These are phyloP conservation scores for Columba livia DNA, from an alignment of 2,113 vertebrate genomes.

Conservation along the genomic window DNA sequence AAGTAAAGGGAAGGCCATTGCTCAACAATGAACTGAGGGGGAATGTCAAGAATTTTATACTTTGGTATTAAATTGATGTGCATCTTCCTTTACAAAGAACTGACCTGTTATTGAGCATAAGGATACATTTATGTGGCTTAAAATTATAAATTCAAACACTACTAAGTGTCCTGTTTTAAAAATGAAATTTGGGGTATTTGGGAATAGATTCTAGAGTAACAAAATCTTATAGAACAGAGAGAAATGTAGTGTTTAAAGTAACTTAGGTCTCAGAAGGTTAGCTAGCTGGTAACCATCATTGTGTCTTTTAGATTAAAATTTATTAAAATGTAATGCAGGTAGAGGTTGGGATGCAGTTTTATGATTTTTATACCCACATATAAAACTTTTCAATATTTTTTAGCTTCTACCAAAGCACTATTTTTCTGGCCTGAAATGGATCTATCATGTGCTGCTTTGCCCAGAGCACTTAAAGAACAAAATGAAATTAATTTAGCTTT, in stretches of 20 bases:
- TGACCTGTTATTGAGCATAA: neutral
- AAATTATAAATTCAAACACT: neutral
- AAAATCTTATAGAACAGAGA: neutral
- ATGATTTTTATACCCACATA: neutral
- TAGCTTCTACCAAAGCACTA: neutral
- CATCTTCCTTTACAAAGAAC: neutral
- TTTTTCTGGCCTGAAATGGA: neutral
- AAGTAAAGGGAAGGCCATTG: neutral
- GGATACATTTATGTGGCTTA: neutral
- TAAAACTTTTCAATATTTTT: neutral
- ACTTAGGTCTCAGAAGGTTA: neutral
- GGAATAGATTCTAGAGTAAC: neutral
- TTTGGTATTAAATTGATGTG: neutral
- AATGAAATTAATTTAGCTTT: conserved; percentile 28
- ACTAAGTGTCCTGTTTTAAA: neutral
- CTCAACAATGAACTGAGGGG: neutral
- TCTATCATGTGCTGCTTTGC: neutral
- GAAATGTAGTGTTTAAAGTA: neutral
- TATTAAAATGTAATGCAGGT: neutral
- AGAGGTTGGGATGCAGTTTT: neutral
- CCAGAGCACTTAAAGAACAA: conserved; percentile 8
- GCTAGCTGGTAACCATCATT: neutral
- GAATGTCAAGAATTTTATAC: accelerated
- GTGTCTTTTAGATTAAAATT: neutral
- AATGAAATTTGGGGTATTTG: neutral